Conservation (phyloP, 2,113 vertebrate species). For the Onychostoma macrolepis region DNA sequence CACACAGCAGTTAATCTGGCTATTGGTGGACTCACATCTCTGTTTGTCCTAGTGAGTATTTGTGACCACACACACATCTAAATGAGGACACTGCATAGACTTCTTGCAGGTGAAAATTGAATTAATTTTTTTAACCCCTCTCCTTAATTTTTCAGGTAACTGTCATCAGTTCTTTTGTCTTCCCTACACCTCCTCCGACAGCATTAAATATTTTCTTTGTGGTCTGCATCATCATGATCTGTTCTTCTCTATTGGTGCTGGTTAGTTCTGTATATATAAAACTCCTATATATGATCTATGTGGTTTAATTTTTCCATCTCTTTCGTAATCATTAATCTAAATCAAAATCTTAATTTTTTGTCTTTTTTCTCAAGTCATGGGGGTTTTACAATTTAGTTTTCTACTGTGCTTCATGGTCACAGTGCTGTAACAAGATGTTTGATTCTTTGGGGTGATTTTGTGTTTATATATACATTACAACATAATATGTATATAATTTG, state of each 20-base stretch:
- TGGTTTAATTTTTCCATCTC: not conserved
- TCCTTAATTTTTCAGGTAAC: constrained; percentile 67
- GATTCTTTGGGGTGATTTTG: too few relatives aligned
- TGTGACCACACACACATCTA: not conserved
- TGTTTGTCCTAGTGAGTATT: constrained; percentile 91
- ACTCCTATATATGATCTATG: not conserved
- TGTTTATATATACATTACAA: too few relatives aligned
- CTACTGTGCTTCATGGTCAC: not conserved
- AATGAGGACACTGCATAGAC: too few relatives aligned
- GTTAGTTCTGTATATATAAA: constrained; percentile 57
- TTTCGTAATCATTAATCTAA: not conserved
- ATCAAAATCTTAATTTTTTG: not conserved
- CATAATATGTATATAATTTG: not conserved
- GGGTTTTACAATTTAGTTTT: not conserved
- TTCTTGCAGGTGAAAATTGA: too few relatives aligned
- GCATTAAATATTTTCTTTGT: constrained; percentile 79
- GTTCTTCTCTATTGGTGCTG: constrained; percentile 74
- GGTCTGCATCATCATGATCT: constrained; percentile 75
- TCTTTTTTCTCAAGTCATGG: not conserved
- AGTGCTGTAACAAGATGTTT: too few relatives aligned
- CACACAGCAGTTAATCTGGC: constrained; percentile 91
- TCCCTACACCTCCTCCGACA: constrained; percentile 74
- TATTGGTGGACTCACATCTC: constrained; percentile 85
- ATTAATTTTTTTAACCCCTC: not conserved
- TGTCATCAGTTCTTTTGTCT: constrained; percentile 76